Evolutionary conservation across 2,113 vertebrate species (phyloP), one percentile per base, ranked within the genome.

Genomic region (Rhizomys pruinosus): DNA sequence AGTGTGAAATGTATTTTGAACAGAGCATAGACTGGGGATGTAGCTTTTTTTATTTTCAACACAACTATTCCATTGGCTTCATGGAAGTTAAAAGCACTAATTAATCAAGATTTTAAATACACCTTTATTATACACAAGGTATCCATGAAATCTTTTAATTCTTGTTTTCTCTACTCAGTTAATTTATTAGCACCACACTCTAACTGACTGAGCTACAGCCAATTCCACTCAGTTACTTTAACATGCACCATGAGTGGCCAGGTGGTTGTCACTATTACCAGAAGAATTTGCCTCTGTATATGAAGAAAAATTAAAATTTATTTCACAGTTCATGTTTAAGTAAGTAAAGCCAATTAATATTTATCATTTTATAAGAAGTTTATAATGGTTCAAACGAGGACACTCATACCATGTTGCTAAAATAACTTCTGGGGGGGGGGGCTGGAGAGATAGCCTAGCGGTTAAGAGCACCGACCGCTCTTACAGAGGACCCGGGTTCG

Each of bases 1-100:
- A 61, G 34, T 72, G 25, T n/a, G 29, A 91, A 91, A n/a, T 77
- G 39, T 81, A 88, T 91, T 95, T 84, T 78, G 22, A 61, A 61
- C 2, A 44, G 9, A 84, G 39, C 15, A 68, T 17, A 42, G 59
- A 77, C 6, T 61, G 2, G 9, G 15, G 55, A 57, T 44, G 3
- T 37, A 91, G 20, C 0, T 63, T 87, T 29, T 76, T 81, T 29
- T 55, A 71, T 95, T 93, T 91, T 20, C 15, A 87, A 79, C 78
- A 42, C 73, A 6, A 12, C 29, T 72, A 73, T 13, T 20, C 13
- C 10, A 59, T 59, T 84, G 9, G 5, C 2, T 84, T 78, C 72
- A 27, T 0, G 22, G 7, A 16, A 23, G 17, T 79, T 79, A 66
- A n/a, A 82, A 77, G 55, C 87, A 69, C 68, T 42, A 12, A 52